Percentiles rank a stretch among this genome's conserved stretches.
Evolutionary conservation across 2,888 invertebrate genomes (phyloP).

Genomic region (Drosophila mercatorum): DNA sequence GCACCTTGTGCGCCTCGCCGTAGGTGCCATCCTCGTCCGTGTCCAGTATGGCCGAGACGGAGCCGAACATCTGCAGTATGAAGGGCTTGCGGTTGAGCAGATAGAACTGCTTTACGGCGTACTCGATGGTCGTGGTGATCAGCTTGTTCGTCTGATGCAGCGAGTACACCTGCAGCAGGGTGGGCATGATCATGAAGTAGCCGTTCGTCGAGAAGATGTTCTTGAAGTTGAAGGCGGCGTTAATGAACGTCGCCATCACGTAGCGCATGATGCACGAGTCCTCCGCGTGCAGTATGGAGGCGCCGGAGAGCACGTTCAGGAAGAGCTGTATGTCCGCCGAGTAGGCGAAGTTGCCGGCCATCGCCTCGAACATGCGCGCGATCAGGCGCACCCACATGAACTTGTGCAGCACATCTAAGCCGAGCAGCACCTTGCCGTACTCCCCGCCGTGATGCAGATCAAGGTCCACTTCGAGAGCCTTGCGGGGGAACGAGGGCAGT

Average conservation of each 20-base stretch:
- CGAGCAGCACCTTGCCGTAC: constrained; percentile 94
- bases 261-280: constrained; percentile 97
- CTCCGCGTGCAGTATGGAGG: constrained; percentile 97
- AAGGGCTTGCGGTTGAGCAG: constrained; percentile 99
- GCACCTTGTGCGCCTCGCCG: constrained; percentile 97
- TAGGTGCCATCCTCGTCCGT: constrained; percentile 94
- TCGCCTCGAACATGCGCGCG: constrained; percentile 98
- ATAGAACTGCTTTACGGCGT: constrained; percentile 99
- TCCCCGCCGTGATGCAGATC: constrained; percentile 95
- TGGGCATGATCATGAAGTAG: constrained; percentile 99
- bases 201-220: constrained; percentile 99
- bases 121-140: constrained; percentile 97
- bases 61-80: constrained; percentile 99
- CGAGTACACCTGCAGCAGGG: constrained; percentile 97
- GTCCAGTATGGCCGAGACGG: constrained; percentile 97
- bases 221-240: constrained; percentile 98
- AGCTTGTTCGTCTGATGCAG: constrained; percentile 98
- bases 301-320: constrained; percentile 98
- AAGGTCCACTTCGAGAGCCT: constrained; percentile 98
- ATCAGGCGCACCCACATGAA: constrained; percentile 99
- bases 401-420: constrained; percentile 98
- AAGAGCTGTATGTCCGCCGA: constrained; percentile 99
- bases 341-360: constrained; percentile 98
- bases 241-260: constrained; percentile 98
- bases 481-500: constrained; percentile 98